Base-by-base conservation (phyloP, 64 coral and sea anemone species). In the Stichodactyla mertensii region DNA sequence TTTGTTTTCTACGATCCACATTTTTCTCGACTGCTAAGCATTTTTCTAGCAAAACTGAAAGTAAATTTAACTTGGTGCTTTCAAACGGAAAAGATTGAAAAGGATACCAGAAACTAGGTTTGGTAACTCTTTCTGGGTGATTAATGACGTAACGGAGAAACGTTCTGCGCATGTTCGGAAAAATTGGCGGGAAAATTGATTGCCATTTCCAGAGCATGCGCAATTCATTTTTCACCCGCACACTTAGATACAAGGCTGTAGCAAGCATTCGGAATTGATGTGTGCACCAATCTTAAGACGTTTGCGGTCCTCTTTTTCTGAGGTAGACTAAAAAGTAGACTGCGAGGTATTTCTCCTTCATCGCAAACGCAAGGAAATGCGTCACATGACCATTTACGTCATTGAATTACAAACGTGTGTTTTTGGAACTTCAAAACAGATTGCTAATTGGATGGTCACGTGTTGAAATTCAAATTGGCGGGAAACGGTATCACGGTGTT, bases 41-140 rank as follows among this genome's bases (percentile, higher is more conserved):
- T 74, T 74, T 74, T 74, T 74, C 69, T 74, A 74, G n/a, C 20
- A 74, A 74, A 74, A 27, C 69, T 74, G 69, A 27, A 74, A 27
- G 22, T 74, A 23, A 74, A 23, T 8, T 36, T 9, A 74, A 10
- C 66, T 64, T n/a, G 62, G 7, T n/a, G 19, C 19, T 66, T n/a
- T 66, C 62, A 18, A 66, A 20, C 1, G 62, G 62, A n/a, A 66
- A 66, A 6, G 62, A 45, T 45, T 45, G 36, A 66, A 66, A 62
- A 18, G 60, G 60, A 15, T 6, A 20, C 62, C 7, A n/a, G 22
- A n/a, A 18, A 61, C 59, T n/a, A 66, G 18, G 19, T 22, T 66
- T 66, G 62, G 8, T 5, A 18, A n/a, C 62, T 66, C 22, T 66
- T 66, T n/a, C 19, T 6, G 19, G 18, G 18, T 2, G 19, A 66